A percentile compares a stretch with the other conserved stretches of the same genome.
Conservation (phyloP, 2,888 invertebrate species). For the Epiblema foenella region DNA sequence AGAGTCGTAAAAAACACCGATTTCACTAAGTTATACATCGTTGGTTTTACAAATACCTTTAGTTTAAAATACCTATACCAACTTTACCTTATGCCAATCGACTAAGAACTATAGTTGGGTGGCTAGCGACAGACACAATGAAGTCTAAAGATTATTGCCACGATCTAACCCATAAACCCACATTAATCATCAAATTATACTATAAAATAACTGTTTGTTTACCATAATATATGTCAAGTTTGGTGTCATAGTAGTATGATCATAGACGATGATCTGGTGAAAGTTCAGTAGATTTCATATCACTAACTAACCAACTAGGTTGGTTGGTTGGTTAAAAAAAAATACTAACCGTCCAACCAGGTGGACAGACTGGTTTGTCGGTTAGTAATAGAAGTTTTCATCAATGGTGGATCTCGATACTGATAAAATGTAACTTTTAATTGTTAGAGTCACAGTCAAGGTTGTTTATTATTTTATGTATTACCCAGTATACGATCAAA, state of each 20-base stretch:
- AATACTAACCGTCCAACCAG: no score
- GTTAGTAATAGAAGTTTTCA: no score
- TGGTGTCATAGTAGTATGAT: no score
- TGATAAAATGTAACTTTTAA: slow-evolving; percentile 7
- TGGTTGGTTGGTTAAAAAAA: no score
- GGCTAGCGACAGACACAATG: not conserved
- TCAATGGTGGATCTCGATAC: slow-evolving; percentile 13
- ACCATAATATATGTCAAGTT: slow-evolving; percentile 49
- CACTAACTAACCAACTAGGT: no score
- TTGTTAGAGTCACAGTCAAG: no score
- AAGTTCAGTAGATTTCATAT: no score
- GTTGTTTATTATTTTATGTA: no score
- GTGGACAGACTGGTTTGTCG: no score
- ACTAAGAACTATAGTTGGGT: slow-evolving; percentile 3
- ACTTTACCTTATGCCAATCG: not conserved
- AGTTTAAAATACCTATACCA: not conserved
- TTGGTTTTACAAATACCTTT: not conserved
- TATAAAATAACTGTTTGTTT: slow-evolving; percentile 63
- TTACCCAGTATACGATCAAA: no score
- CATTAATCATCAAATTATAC: slow-evolving; percentile 73
- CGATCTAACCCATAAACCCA: slow-evolving; percentile 69
- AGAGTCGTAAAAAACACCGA: slow-evolving; percentile 70
- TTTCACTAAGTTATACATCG: slow-evolving; percentile 75
- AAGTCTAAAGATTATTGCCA: slow-evolving; percentile 55
- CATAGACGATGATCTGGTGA: no score